These are phyloP conservation scores for Paraescarpia echinospica DNA, from an alignment of 1,140 invertebrate species.

Conservation along the genomic window DNA sequence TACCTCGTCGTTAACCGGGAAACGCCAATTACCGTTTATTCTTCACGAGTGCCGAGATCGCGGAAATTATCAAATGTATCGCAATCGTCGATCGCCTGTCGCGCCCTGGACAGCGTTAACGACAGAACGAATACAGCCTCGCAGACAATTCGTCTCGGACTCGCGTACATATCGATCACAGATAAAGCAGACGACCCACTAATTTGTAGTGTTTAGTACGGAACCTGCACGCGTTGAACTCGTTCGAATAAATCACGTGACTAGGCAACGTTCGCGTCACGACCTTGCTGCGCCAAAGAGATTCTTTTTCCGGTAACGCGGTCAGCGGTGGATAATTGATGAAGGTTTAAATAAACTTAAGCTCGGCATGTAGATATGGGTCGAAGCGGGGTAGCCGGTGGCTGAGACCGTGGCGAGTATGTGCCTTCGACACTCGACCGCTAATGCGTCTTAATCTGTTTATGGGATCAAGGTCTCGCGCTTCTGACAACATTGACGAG, in stretches of 20 bases:
- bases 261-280: neutral
- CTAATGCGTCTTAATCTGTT: neutral
- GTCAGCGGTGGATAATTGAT: neutral
- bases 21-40: neutral
- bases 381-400: neutral
- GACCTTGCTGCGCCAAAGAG: neutral
- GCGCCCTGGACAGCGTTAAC: neutral
- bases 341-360: neutral
- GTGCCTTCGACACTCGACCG: neutral
- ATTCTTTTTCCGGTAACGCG: neutral
- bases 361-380: neutral
- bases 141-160: neutral
- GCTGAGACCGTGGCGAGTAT: neutral
- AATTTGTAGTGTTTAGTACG: neutral
- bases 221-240: neutral
- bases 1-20: neutral
- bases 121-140: neutral
- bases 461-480: neutral
- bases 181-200: neutral
- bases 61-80: slow-evolving; percentile 1
- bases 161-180: neutral
- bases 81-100: neutral
- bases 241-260: neutral
- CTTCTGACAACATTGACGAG: neutral
- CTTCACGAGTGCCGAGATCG: neutral